Evolutionary conservation across 1,140 invertebrate genomes (phyloP).

Genomic region (silkworm (Bombyx mori)): DNA sequence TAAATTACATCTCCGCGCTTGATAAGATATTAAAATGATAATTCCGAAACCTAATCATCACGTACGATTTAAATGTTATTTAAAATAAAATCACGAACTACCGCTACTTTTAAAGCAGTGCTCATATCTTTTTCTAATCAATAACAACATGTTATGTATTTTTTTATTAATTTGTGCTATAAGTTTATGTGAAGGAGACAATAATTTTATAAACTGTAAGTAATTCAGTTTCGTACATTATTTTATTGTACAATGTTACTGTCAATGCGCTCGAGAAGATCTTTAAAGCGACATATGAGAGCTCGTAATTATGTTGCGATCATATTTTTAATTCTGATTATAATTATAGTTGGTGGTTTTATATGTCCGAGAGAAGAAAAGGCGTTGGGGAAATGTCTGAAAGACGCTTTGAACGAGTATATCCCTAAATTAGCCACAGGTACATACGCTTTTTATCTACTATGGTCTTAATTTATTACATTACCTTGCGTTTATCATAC

Average conservation of each 20-base stretch:
- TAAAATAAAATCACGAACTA: no score
- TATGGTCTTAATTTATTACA: no score
- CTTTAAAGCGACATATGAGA: neutral
- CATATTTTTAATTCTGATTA: conserved; percentile 3
- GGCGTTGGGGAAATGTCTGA: conserved; percentile 43
- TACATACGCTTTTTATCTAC: conserved; percentile 11
- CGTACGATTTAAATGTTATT: no score
- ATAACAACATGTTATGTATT: conserved; percentile 9
- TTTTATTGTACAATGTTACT: no score
- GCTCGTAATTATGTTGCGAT: neutral
- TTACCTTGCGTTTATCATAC: no score
- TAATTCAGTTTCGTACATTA: conserved; percentile 6
- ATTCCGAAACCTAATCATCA: no score
- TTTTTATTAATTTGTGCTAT: conserved; percentile 8
- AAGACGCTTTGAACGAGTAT: conserved; percentile 61
- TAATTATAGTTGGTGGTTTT: conserved; percentile 31
- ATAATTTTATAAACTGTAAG: conserved; percentile 48
- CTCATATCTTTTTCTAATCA: no score
- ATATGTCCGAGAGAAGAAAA: conserved; percentile 53
- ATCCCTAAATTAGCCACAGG: conserved; percentile 57
- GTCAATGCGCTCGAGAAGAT: no score
- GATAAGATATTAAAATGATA: no score
- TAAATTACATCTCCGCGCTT: no score
- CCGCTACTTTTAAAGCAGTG: no score
- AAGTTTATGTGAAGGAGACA: conserved; percentile 19